Evolutionary conservation across 2,888 invertebrate genomes (phyloP).

Genomic region (Ichneumoninae sp.): DNA sequence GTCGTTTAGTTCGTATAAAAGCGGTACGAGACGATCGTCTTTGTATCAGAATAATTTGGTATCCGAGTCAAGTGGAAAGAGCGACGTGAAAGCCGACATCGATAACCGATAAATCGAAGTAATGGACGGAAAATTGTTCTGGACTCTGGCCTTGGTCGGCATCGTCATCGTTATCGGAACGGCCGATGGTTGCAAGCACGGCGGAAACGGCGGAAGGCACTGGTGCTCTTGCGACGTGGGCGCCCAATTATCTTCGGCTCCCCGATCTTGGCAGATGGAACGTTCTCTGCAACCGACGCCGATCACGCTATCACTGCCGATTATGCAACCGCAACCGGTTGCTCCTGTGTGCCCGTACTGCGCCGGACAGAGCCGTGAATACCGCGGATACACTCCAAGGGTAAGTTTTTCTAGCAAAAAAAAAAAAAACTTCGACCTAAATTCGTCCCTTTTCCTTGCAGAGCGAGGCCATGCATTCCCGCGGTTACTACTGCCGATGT

Average conservation of each 20-base stretch:
- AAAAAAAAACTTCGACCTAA: background rate
- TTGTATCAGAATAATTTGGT: background rate
- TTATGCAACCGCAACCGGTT: background rate
- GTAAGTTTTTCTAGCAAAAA: background rate
- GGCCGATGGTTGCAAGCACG: constrained; percentile 34
- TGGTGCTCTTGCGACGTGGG: constrained; percentile 30
- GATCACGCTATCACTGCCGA: background rate
- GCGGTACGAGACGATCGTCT: background rate
- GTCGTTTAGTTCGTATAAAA: constrained; percentile 47
- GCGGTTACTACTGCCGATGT: constrained; percentile 24
- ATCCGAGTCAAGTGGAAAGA: background rate
- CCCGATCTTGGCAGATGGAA: background rate
- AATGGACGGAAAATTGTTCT: constrained; percentile 60
- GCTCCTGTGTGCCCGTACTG: constrained; percentile 13
- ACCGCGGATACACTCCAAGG: background rate
- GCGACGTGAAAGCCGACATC: background rate
- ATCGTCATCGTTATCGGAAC: constrained; percentile 40
- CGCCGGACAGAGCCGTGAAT: constrained; percentile 15
- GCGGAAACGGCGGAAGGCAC: constrained; percentile 32
- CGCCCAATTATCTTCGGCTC: background rate
- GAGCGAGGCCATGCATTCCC: background rate
- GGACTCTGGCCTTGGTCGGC: constrained; percentile 44
- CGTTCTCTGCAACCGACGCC: background rate
- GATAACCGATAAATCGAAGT: background rate
- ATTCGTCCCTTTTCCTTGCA: background rate